Conservation (phyloP, 2,888 invertebrate genomes). For the Thymelicus lineola region DNA sequence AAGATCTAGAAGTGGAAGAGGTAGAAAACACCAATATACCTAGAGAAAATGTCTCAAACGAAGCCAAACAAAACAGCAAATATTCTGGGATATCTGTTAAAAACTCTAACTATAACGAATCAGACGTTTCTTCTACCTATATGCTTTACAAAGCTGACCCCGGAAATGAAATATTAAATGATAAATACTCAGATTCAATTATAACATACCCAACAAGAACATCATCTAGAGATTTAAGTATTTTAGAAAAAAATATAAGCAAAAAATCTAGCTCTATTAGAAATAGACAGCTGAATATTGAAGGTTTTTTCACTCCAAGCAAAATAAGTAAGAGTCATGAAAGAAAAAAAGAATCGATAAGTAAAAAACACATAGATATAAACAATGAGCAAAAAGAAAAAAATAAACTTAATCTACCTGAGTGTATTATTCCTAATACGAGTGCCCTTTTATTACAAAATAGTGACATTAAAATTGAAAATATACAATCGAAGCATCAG, state of each 20-base stretch:
- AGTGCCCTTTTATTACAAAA: background rate
- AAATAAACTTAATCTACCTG: background rate
- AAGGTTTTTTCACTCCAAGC: constrained; percentile 54
- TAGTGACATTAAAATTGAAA: background rate
- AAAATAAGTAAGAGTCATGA: constrained; percentile 45
- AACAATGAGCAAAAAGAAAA: background rate
- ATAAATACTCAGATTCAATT: constrained; percentile 56
- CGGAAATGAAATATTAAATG: constrained; percentile 37
- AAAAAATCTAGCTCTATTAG: constrained; percentile 11
- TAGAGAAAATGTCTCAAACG: constrained; percentile 14
- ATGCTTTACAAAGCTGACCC: constrained; percentile 12
- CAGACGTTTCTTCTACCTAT: background rate
- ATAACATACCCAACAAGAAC: constrained; percentile 62
- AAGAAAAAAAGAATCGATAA: background rate
- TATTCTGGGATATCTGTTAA: background rate
- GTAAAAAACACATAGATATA: background rate
- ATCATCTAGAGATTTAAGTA: background rate
- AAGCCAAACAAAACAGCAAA: background rate
- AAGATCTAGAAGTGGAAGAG: constrained; percentile 10
- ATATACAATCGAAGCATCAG: background rate
- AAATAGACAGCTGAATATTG: constrained; percentile 19
- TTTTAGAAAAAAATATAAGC: background rate
- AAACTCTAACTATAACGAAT: constrained; percentile 7
- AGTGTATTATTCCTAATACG: background rate
- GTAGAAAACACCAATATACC: constrained; percentile 3